Evolutionary conservation across 2,797 vertebrate genomes (phyloP), one percentile per base, ranked within the genome.

Genomic region (Fistularia tabacaria): DNA sequence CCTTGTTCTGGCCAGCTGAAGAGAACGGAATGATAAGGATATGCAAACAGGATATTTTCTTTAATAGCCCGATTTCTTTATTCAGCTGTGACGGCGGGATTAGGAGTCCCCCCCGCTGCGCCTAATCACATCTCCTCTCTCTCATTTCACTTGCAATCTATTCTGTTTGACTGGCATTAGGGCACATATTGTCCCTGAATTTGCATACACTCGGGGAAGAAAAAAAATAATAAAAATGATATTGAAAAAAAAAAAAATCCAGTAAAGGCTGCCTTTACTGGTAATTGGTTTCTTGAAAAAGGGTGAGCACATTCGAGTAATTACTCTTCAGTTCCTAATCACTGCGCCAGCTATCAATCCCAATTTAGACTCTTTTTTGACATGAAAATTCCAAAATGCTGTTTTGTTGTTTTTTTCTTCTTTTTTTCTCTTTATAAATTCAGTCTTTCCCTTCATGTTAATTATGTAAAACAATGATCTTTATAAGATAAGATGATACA

Each of bases 41-140:
- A 85, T 83, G 73, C 69, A 82, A 85, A 85, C 83, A 43, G 60
- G 42, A 71, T 67, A 59, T 82, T 63, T 69, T 63, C 72, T 71
- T 74, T 80, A 85, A 85, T 77, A 79, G 77, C 79, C 71, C 77
- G 60, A 74, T 83, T 79, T 80, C 86, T 46, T 85, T 74, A 80
- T 82, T 86, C 77, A 74, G 74, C 80, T 73, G 57, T 73, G 78
- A 76, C 76, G 76, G 74, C 70, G 54, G 50, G 76, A 87, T 80
- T 71, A 82, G 73, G 76, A 76, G 80, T 72, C 25, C 25, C 25
- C 74, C 79, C 77, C 61, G 62, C 74, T 80, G 76, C 73, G 76
- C 74, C 77, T 83, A 79, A 88, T 87, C 80, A 79, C 76, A 82
- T 81, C 77, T 74, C 77, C 69, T 75, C 64, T 51, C 55, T 80